A percentile compares a stretch with the other conserved stretches of the same genome.
Evolutionary conservation across 2,797 vertebrate species (phyloP).

Genomic region (Carduelis carduelis): DNA sequence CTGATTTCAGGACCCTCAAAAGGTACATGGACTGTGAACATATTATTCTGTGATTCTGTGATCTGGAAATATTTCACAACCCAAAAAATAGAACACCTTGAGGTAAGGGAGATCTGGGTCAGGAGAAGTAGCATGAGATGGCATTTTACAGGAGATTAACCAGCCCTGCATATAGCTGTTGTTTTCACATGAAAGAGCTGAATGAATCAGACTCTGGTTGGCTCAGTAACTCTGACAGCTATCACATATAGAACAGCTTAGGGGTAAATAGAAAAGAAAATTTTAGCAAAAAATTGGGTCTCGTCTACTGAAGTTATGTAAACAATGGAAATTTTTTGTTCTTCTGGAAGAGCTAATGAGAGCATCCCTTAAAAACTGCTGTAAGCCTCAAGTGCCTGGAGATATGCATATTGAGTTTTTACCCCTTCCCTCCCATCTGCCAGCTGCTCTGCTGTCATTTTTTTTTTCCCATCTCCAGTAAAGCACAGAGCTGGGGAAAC

Average conservation of each 20-base stretch:
- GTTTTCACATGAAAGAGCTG: not conserved
- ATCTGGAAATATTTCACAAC: not conserved
- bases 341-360: not conserved
- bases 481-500: not conserved
- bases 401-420: not conserved
- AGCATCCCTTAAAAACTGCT: not conserved
- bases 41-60: not conserved
- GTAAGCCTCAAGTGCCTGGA: not conserved
- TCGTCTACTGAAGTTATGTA: not conserved
- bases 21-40: not conserved
- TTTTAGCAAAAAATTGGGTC: not conserved
- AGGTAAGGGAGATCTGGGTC: not conserved
- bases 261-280: not conserved
- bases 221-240: not conserved
- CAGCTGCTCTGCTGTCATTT: not conserved
- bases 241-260: not conserved
- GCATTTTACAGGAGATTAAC: not conserved
- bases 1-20: not conserved
- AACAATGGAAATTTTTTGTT: not conserved
- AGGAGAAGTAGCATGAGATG: not conserved
- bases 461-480: not conserved
- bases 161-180: not conserved
- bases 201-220: not conserved
- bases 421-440: not conserved
- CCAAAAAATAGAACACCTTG: not conserved